phyloP scores from a whole-genome alignment of 30 jellyfish, hydroid and myxozoan species.

The Chironex yamaguchii region DNA sequence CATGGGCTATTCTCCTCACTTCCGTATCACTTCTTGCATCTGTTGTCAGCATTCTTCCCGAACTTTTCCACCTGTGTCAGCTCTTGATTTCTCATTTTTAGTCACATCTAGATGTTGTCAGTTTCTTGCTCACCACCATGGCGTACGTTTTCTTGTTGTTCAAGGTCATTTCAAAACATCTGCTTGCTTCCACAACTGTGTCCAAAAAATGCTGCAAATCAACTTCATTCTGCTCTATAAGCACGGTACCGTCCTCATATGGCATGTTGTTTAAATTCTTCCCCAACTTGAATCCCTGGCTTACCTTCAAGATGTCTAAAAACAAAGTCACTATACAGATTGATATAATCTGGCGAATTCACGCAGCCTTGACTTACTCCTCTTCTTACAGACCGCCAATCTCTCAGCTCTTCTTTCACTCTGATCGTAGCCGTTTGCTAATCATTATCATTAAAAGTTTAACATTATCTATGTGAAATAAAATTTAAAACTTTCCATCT shows the following conservation, averaged over 20 bases:
- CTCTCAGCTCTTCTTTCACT: conserved; percentile 1
- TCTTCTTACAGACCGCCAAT: neutral
- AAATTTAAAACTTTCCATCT: no score
- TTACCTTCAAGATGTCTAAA: neutral
- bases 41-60: conserved; percentile 1
- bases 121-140: conserved; percentile 14
- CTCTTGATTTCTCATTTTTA: neutral
- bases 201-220: no score
- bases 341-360: conserved; percentile 6
- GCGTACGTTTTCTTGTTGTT: neutral
- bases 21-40: conserved; percentile 4
- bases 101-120: neutral
- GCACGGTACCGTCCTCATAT: no score
- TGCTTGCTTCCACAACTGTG: no score
- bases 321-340: neutral
- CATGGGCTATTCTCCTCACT: conserved; percentile 21
- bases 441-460: no score
- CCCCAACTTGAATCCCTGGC: neutral
- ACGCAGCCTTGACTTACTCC: conserved; percentile 22
- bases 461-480: no score
- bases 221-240: no score
- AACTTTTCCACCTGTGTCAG: conserved; percentile 2
- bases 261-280: no score
- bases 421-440: neutral
- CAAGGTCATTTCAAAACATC: no score